Conservation (phyloP, 2,888 invertebrate species). For the Pardosa pseudoannulata region DNA sequence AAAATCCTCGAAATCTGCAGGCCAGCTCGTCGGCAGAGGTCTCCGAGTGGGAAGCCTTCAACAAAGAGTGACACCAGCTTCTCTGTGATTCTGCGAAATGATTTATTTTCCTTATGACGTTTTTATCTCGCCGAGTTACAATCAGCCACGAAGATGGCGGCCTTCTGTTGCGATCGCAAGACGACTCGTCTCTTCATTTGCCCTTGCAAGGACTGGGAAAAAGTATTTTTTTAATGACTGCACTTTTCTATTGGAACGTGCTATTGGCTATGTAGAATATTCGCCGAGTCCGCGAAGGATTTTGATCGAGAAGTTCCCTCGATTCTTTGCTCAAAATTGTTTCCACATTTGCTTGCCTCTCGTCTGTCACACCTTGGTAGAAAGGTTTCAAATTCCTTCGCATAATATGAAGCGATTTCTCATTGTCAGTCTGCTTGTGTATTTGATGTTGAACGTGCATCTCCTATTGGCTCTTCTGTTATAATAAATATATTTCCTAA, state of each 20-base stretch:
- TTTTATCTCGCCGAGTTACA: conserved; percentile 45
- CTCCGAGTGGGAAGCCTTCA: conserved; percentile 65
- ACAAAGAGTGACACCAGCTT: conserved; percentile 40
- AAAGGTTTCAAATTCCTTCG: conserved; percentile 29
- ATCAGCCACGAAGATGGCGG: conserved; percentile 41
- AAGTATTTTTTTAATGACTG: conserved; percentile 54
- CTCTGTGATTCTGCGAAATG: conserved; percentile 37
- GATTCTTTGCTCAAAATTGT: conserved; percentile 49
- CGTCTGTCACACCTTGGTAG: conserved; percentile 25
- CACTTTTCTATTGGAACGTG: conserved; percentile 44
- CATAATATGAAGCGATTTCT: conserved; percentile 20
- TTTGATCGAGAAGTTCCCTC: conserved; percentile 21
- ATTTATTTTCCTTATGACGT: conserved; percentile 35
- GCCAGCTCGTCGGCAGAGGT: conserved; percentile 62
- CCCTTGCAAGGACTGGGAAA: conserved; percentile 6
- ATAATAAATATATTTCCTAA: conserved; percentile 57
- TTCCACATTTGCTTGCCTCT: conserved; percentile 36
- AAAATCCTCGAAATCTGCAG: conserved; percentile 34
- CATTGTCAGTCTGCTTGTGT: conserved; percentile 38
- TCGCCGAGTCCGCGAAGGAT: conserved; percentile 1
- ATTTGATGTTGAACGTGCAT: conserved; percentile 31
- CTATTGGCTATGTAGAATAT: conserved; percentile 9
- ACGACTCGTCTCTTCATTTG: conserved; percentile 17
- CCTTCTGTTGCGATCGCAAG: conserved; percentile 26
- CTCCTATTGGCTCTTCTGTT: conserved; percentile 37